Conservation (phyloP, 2,888 invertebrate genomes). For the Orchesellides sinensis region DNA sequence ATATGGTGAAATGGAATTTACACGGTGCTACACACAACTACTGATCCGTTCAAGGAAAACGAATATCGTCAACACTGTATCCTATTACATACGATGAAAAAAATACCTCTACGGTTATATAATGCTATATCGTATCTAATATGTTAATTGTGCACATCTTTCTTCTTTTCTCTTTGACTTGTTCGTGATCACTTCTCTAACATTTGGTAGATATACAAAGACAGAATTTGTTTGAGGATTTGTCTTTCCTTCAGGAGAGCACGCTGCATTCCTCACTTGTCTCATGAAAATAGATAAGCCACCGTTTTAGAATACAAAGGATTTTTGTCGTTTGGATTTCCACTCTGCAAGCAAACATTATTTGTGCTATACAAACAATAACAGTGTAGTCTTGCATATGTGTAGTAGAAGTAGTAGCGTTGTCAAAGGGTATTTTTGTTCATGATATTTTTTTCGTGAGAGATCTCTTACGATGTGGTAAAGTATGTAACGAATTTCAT, state of each 20-base stretch:
- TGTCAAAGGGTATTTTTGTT: background rate
- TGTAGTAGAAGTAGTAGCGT: background rate
- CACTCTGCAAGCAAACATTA: slow-evolving; percentile 28
- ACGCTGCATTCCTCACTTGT: slow-evolving; percentile 60
- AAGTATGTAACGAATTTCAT: slow-evolving; percentile 66
- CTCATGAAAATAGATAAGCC: slow-evolving; percentile 47
- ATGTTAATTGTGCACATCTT: slow-evolving; percentile 54
- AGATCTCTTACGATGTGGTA: slow-evolving; percentile 49
- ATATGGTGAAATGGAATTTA: slow-evolving; percentile 47
- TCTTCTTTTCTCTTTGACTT: slow-evolving; percentile 4
- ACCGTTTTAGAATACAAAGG: slow-evolving; percentile 40
- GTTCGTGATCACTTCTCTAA: slow-evolving; percentile 6
- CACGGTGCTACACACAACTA: slow-evolving; percentile 2
- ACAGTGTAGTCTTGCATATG: background rate
- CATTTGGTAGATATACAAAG: background rate
- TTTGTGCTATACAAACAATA: background rate
- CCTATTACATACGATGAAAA: background rate
- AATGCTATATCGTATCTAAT: slow-evolving; percentile 23
- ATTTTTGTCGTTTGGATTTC: slow-evolving; percentile 7
- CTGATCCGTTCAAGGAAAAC: background rate
- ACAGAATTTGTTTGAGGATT: slow-evolving; percentile 44
- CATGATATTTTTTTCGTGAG: slow-evolving; percentile 38
- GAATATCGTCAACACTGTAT: background rate
- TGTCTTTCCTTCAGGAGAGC: slow-evolving; percentile 35
- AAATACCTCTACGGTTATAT: background rate